Evolutionary conservation across 2,113 vertebrate genomes (phyloP).

Genomic region (Microtus pennsylvanicus): DNA sequence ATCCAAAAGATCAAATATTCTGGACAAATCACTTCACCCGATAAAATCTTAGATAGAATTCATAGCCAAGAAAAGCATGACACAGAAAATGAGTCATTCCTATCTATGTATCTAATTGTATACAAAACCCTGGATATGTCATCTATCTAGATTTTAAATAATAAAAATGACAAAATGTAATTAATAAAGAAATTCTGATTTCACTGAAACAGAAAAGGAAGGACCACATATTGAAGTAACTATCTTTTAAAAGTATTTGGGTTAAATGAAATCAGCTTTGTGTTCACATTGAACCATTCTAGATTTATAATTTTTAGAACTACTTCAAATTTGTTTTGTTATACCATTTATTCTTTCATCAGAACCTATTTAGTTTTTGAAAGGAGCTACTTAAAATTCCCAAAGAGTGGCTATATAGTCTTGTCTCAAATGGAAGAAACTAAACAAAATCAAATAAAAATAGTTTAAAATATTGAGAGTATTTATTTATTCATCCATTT

Average conservation of each 20-base stretch:
- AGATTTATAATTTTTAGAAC: constrained; percentile 38
- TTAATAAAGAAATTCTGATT: constrained; percentile 58
- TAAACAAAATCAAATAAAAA: background rate
- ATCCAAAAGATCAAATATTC: constrained; percentile 21
- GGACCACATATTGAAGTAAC: background rate
- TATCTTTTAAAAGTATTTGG: constrained; percentile 46
- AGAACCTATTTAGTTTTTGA: background rate
- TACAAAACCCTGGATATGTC: constrained; percentile 14
- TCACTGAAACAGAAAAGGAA: background rate
- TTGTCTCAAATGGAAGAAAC: constrained; percentile 20
- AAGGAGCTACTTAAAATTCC: background rate
- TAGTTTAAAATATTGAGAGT: background rate
- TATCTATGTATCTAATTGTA: constrained; percentile 54
- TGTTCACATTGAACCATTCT: background rate
- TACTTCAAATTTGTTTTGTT: background rate
- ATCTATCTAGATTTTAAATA: constrained; percentile 17
- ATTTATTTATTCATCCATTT: background rate
- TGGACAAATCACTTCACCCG: constrained; percentile 41
- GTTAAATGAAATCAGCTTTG: constrained; percentile 24
- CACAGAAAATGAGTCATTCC: constrained; percentile 35
- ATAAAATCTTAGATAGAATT: constrained; percentile 44
- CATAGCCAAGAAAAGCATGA: constrained; percentile 33
- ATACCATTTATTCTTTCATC: background rate
- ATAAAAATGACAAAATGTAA: constrained; percentile 46
- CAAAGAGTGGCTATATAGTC: background rate